Conservation (phyloP, 2,888 invertebrate species). For the Teinopalpus imperialis region DNA sequence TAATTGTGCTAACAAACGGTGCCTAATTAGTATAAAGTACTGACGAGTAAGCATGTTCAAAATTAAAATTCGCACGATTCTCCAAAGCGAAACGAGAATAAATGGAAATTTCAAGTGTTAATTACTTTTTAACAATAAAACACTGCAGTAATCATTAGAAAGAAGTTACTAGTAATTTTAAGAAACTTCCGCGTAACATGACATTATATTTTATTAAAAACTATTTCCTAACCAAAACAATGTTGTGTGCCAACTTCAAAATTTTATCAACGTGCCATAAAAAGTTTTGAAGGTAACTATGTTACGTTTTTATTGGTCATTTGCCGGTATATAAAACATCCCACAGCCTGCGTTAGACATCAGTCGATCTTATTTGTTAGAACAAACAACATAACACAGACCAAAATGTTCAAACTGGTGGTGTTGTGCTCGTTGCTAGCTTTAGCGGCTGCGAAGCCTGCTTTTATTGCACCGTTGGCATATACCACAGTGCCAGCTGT, state of each 20-base stretch:
- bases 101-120: no score
- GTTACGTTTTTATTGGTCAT: slow-evolving; percentile 52
- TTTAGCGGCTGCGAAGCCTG: slow-evolving; percentile 79
- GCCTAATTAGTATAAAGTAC: no score
- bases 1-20: no score
- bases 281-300: slow-evolving; percentile 38
- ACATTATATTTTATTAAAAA: slow-evolving; percentile 14
- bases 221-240: slow-evolving; percentile 18
- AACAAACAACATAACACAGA: slow-evolving; percentile 65
- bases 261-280: slow-evolving; percentile 42
- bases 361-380: slow-evolving; percentile 63
- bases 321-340: slow-evolving; percentile 61
- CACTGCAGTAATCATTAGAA: no score
- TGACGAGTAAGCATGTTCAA: no score
- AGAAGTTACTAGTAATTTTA: no score
- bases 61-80: no score
- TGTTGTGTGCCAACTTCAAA: slow-evolving; percentile 29
- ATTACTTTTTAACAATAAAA: no score
- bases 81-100: no score
- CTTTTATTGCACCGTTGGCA: slow-evolving; percentile 48
- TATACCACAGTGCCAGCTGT: slow-evolving; percentile 37
- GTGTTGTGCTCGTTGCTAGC: slow-evolving; percentile 83
- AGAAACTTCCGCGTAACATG: slow-evolving; percentile 15
- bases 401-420: slow-evolving; percentile 80
- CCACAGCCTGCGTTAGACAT: slow-evolving; percentile 46